Conservation (phyloP, 2,797 vertebrate genomes). For the Glyptemys insculpta region DNA sequence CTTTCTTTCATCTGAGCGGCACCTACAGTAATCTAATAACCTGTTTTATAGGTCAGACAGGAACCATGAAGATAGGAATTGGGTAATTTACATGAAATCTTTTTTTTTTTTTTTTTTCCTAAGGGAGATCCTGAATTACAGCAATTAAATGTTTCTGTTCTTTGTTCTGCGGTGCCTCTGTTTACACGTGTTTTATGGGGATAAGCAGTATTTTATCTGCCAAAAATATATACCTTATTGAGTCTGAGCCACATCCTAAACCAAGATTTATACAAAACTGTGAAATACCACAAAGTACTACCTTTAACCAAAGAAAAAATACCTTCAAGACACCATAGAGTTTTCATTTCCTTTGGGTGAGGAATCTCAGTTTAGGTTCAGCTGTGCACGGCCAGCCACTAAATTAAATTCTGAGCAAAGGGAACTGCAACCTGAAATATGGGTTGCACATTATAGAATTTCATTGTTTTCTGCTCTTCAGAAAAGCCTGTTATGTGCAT, state of each 20-base stretch:
- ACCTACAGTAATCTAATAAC: conserved; percentile 61
- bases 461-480: neutral
- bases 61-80: conserved; percentile 55
- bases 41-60: conserved; percentile 69
- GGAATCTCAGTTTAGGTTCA: neutral
- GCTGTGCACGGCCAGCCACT: neutral
- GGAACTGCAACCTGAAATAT: neutral
- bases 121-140: conserved; percentile 34
- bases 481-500: neutral
- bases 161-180: conserved; percentile 53
- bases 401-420: neutral
- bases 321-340: neutral
- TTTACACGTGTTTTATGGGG: conserved; percentile 43
- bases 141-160: conserved; percentile 63
- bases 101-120: neutral
- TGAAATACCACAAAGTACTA: conserved; percentile 58
- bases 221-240: conserved; percentile 40
- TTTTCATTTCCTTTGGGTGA: neutral
- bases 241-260: conserved; percentile 39
- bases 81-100: conserved; percentile 32
- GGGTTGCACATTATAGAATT: neutral
- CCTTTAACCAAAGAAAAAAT: conserved; percentile 36
- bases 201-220: conserved; percentile 42
- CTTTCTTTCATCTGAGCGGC: conserved; percentile 16
- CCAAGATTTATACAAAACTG: conserved; percentile 44